Conservation (phyloP, 2,113 vertebrate species). For the Percopsis transmontana region DNA sequence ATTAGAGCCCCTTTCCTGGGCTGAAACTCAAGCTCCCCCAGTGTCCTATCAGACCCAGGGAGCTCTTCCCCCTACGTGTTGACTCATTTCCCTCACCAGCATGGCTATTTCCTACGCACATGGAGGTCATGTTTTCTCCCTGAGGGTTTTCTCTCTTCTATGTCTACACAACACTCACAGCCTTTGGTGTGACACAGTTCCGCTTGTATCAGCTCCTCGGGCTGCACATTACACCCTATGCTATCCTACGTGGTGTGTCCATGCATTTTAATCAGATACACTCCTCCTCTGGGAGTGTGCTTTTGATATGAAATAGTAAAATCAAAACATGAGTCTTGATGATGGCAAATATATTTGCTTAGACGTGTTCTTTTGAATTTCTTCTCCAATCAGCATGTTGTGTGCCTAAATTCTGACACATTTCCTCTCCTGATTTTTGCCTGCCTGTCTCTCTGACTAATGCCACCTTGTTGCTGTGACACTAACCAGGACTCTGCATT, state of each 20-base stretch:
- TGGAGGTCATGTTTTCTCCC: constrained; percentile 85
- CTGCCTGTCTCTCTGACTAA: constrained; percentile 84
- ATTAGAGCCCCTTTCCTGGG: constrained; percentile 88
- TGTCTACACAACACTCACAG: constrained; percentile 47
- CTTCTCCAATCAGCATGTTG: constrained; percentile 56
- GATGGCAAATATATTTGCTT: constrained; percentile 2
- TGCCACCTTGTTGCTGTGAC: constrained; percentile 90
- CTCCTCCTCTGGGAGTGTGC: constrained; percentile 20
- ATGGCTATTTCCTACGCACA: constrained; percentile 90
- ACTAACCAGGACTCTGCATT: constrained; percentile 99
- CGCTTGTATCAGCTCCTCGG: constrained; percentile 37
- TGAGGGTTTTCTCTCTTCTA: constrained; percentile 70
- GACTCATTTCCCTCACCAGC: constrained; percentile 92
- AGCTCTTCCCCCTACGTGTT: constrained; percentile 84
- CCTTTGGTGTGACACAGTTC: constrained; percentile 58
- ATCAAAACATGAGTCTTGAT: constrained; percentile 4
- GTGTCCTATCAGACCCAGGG: constrained; percentile 85
- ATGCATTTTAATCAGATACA: constrained; percentile 56
- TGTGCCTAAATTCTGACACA: constrained; percentile 55
- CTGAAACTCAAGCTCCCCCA: constrained; percentile 87
- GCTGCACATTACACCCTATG: constrained; percentile 40
- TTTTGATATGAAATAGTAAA: constrained; percentile 15
- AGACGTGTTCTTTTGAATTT: constrained; percentile 9
- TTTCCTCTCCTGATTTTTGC: constrained; percentile 69
- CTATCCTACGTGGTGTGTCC: constrained; percentile 44